A percentile compares a stretch with the other conserved stretches of the same genome.
Evolutionary conservation across 2,113 vertebrate species (phyloP).

Genomic region (Etia nguti): DNA sequence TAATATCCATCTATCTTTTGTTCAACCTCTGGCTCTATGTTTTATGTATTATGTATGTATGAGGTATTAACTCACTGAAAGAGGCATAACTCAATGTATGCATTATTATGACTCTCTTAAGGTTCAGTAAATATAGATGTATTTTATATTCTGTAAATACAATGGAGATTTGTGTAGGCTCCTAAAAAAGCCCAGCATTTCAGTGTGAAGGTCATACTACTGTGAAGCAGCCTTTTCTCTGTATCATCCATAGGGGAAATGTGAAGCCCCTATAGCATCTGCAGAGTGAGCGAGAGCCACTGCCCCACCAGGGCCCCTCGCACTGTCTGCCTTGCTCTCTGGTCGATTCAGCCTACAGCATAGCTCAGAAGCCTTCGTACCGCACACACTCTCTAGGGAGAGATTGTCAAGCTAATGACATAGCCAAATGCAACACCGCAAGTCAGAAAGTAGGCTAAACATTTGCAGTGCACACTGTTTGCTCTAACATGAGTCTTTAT

Average conservation of each 20-base stretch:
- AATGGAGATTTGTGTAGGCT: not conserved
- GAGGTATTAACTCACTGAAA: not conserved
- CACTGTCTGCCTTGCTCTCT: not conserved
- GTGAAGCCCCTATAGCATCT: conserved; percentile 30
- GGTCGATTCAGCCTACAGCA: conserved; percentile 5
- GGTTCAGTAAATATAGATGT: not conserved
- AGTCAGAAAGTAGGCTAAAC: conserved; percentile 3
- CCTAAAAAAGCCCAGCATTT: not conserved
- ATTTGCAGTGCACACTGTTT: not conserved
- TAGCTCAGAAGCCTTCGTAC: conserved; percentile 8
- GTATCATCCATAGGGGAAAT: not conserved
- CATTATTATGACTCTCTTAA: not conserved
- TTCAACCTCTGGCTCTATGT: not conserved
- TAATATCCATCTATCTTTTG: not conserved
- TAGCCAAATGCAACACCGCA: conserved; percentile 12
- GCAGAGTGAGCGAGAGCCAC: conserved; percentile 1
- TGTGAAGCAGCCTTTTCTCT: not conserved
- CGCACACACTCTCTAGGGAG: conserved; percentile 17
- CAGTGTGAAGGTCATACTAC: not conserved
- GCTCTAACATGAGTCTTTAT: not conserved
- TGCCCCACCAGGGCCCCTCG: conserved; percentile 25
- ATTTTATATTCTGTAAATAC: not conserved
- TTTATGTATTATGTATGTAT: not conserved
- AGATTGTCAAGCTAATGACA: conserved; percentile 16
- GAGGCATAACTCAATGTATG: not conserved